Conservation (phyloP, 2,113 vertebrate species). For the Anoplopoma fimbria region DNA sequence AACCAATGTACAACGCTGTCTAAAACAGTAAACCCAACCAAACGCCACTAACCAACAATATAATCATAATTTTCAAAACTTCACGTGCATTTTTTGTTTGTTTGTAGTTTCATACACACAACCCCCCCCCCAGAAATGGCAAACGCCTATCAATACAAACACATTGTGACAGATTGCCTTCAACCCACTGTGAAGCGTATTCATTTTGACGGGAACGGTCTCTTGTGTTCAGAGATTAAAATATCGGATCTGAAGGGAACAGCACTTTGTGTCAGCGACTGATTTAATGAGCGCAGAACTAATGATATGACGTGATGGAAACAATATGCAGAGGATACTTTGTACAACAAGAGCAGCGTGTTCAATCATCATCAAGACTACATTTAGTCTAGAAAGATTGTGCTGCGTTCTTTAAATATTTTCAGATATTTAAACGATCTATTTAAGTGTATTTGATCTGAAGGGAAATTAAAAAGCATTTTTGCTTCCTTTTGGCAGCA, state of each 20-base stretch:
- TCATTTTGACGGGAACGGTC: constrained; percentile 13
- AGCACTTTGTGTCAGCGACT: constrained; percentile 15
- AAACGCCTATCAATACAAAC: neutral
- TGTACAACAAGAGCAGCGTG: neutral
- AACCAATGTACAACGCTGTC: neutral
- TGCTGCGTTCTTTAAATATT: too few species aligned
- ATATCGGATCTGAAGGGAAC: constrained; percentile 15
- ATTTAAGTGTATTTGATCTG: constrained; percentile 1
- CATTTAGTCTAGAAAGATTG: neutral
- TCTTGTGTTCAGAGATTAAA: constrained; percentile 32
- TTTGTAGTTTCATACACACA: neutral
- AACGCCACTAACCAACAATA: neutral
- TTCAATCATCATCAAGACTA: neutral
- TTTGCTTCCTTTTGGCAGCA: neutral
- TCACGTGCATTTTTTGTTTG: neutral
- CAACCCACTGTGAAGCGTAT: neutral
- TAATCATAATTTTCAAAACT: neutral
- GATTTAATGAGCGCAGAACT: constrained; percentile 39
- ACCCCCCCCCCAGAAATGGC: neutral
- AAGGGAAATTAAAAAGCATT: constrained; percentile 25
- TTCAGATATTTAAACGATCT: neutral
- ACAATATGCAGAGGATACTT: neutral
- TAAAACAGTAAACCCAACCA: neutral
- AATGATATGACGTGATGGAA: constrained; percentile 12
- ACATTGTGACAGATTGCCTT: constrained; percentile 18